phyloP scores from a whole-genome alignment of 1,140 invertebrate genomes.

The Pentalonia nigronervosa region DNA sequence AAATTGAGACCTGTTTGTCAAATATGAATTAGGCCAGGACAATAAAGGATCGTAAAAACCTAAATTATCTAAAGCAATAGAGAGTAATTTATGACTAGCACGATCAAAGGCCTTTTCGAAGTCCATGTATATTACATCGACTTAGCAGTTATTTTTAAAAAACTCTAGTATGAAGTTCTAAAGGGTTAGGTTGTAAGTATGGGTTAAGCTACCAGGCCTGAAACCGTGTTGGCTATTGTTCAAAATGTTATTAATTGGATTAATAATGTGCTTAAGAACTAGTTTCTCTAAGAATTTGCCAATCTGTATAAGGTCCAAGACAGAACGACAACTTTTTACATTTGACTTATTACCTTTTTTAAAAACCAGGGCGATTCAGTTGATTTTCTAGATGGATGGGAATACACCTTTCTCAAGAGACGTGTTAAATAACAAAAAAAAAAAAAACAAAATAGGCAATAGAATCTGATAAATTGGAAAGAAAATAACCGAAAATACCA shows the following conservation, averaged over 20 bases:
- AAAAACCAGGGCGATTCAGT: neutral
- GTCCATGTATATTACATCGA: neutral
- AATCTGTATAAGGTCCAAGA: neutral
- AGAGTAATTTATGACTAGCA: neutral
- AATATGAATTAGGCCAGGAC: too few relatives aligned
- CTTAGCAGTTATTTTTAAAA: constrained; percentile 21
- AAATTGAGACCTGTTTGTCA: too few relatives aligned
- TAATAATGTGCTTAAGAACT: neutral
- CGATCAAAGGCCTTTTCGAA: too few relatives aligned
- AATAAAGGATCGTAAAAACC: neutral
- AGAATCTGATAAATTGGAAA: neutral
- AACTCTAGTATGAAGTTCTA: neutral
- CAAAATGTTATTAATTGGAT: constrained; percentile 24
- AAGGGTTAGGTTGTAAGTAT: neutral
- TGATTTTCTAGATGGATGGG: constrained; percentile 12
- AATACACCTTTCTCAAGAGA: constrained; percentile 25
- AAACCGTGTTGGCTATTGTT: neutral
- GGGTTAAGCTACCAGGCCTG: neutral
- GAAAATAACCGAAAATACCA: constrained; percentile 26
- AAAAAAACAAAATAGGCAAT: neutral
- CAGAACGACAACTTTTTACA: neutral
- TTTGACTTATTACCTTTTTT: constrained; percentile 10
- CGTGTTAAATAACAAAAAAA: constrained; percentile 35
- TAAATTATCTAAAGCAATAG: neutral
- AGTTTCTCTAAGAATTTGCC: constrained; percentile 38